These are phyloP conservation scores for Callipepla squamata DNA, from an alignment of 2,113 vertebrate species.

Conservation along the genomic window DNA sequence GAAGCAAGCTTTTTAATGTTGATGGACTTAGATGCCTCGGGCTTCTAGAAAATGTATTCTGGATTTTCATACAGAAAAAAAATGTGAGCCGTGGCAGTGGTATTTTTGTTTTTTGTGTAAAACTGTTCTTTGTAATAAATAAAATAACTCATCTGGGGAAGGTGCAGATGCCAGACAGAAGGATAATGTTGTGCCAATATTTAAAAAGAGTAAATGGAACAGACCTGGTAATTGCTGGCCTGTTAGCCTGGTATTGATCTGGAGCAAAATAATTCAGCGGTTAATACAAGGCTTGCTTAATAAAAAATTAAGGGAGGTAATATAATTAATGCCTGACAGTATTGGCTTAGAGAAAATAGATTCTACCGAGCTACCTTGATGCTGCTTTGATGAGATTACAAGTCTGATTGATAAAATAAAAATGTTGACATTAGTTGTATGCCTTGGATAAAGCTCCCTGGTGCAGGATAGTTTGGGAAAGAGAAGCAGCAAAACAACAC, in stretches of 20 bases:
- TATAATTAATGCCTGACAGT: constrained; percentile 33
- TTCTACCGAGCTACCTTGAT: neutral
- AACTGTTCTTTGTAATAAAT: neutral
- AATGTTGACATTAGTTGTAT: neutral
- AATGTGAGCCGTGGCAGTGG: neutral
- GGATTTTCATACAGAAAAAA: constrained; percentile 20
- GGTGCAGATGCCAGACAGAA: neutral
- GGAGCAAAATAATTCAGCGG: constrained; percentile 4
- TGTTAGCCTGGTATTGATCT: constrained; percentile 44
- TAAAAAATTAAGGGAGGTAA: constrained; percentile 15
- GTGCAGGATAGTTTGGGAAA: rapidly evolving
- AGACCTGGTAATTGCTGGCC: neutral
- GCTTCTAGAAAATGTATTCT: neutral
- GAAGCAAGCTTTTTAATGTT: neutral
- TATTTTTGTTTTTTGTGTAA: neutral
- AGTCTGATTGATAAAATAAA: neutral
- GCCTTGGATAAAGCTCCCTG: neutral
- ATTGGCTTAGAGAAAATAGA: neutral
- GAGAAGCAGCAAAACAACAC: neutral
- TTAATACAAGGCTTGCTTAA: constrained; percentile 22
- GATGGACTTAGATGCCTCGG: neutral
- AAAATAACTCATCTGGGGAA: neutral
- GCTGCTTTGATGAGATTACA: constrained; percentile 10
- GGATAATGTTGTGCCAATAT: neutral
- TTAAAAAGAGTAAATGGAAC: neutral